phyloP scores from a whole-genome alignment of 1,140 invertebrate species.

The Trachymyrmex septentrionalis region DNA sequence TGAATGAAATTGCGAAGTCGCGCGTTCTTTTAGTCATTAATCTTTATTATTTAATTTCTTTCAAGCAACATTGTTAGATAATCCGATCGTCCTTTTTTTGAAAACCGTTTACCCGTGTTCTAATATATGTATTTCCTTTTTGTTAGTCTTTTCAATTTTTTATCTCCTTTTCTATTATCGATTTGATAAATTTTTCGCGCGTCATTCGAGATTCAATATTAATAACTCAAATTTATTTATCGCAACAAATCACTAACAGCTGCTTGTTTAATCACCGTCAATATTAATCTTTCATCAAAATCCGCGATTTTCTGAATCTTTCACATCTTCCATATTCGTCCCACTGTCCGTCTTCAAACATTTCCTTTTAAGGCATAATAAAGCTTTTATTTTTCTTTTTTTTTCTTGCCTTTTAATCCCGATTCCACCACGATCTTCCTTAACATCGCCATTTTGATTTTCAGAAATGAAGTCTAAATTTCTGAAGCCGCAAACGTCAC shows the following conservation, averaged over 20 bases:
- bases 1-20: background rate
- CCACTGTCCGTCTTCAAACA: background rate
- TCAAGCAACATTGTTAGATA: background rate
- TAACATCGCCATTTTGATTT: slow-evolving; percentile 53
- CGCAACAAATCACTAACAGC: background rate
- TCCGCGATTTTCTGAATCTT: background rate
- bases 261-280: background rate
- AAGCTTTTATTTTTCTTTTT: slow-evolving; percentile 12
- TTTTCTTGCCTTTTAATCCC: slow-evolving; percentile 3
- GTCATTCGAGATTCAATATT: background rate
- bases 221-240: slow-evolving; percentile 28
- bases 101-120: background rate
- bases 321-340: background rate
- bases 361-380: slow-evolving; percentile 4
- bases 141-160: background rate
- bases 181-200: slow-evolving; percentile 22
- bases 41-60: background rate
- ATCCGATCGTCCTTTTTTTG: background rate
- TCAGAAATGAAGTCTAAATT: slow-evolving; percentile 27
- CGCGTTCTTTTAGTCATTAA: slow-evolving; percentile 5
- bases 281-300: background rate
- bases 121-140: background rate
- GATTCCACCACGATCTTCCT: slow-evolving; percentile 8
- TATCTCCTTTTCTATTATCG: background rate
- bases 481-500: slow-evolving; percentile 18